These are phyloP conservation scores for Meiosimyza decipiens DNA, from an alignment of 2,888 invertebrate genomes.

Conservation along the genomic window DNA sequence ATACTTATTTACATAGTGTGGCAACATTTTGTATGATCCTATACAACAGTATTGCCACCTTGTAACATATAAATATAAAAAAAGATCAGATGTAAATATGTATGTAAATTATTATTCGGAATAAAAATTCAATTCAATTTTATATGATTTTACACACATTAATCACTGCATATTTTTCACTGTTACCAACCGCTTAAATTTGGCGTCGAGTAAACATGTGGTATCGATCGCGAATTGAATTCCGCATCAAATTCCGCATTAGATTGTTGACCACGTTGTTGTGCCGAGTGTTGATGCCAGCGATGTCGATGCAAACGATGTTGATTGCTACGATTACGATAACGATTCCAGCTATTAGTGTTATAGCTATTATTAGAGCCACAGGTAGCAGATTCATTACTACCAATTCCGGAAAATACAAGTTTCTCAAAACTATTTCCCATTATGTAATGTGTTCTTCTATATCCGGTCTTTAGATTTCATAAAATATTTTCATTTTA, in stretches of 20 bases:
- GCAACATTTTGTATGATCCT: too few species aligned
- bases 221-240: constrained; percentile 40
- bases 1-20: too few species aligned
- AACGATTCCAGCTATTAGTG: constrained; percentile 42
- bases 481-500: constrained; percentile 10
- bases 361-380: constrained; percentile 29
- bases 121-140: constrained; percentile 4
- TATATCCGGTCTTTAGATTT: constrained; percentile 21
- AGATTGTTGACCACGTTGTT: constrained; percentile 32
- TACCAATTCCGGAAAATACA: constrained; percentile 30
- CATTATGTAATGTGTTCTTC: constrained; percentile 47
- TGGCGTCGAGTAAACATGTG: constrained; percentile 62
- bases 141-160: constrained; percentile 24
- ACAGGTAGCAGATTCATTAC: constrained; percentile 9
- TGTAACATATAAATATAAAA: too few species aligned
- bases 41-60: too few species aligned
- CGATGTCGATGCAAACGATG: constrained; percentile 38
- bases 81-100: too few species aligned
- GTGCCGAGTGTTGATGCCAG: constrained; percentile 34
- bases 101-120: too few species aligned
- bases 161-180: not conserved
- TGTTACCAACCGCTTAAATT: constrained; percentile 62
- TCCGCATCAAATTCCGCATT: constrained; percentile 10
- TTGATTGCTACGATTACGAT: constrained; percentile 38
- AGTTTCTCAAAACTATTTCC: constrained; percentile 63